Evolutionary conservation across 2,113 vertebrate species (phyloP).

Genomic region (Spea multiplicata): DNA sequence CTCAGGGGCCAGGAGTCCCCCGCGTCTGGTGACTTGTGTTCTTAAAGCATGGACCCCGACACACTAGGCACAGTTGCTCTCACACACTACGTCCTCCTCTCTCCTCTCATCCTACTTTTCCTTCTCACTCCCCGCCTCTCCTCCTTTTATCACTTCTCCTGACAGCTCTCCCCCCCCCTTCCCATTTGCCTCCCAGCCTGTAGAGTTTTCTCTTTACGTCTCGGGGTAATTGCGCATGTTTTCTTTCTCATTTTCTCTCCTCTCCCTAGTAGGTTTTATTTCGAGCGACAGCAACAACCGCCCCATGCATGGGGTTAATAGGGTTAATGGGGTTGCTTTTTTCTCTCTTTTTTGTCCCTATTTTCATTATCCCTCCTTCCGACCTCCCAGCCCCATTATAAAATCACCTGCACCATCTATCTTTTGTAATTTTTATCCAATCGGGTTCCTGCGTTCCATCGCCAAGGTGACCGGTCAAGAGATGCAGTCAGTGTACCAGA

Average conservation of each 20-base stretch:
- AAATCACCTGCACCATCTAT: constrained; percentile 15
- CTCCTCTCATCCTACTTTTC: neutral
- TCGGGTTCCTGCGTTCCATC: neutral
- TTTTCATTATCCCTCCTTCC: no score
- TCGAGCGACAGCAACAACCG: no score
- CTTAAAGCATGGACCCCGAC: no score
- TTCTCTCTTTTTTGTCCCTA: neutral
- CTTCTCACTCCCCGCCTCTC: neutral
- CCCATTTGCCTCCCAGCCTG: neutral
- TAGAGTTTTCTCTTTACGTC: no score
- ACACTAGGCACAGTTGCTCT: no score
- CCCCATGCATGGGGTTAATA: no score
- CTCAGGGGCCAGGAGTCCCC: no score
- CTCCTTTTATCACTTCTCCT: neutral
- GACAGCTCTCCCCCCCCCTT: neutral
- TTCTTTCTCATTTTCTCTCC: no score
- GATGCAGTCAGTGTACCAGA: constrained; percentile 21
- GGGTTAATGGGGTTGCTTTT: no score
- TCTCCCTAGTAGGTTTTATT: no score
- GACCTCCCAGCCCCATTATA: constrained; percentile 6
- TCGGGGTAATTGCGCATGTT: no score
- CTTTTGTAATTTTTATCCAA: constrained; percentile 1
- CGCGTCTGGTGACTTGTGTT: no score
- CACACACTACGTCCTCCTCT: neutral
- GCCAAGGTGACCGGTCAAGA: constrained; percentile 19